Evolutionary conservation across 1,140 invertebrate species (phyloP), one percentile per base, ranked within the genome.

Genomic region (Psilanteris sp.): DNA sequence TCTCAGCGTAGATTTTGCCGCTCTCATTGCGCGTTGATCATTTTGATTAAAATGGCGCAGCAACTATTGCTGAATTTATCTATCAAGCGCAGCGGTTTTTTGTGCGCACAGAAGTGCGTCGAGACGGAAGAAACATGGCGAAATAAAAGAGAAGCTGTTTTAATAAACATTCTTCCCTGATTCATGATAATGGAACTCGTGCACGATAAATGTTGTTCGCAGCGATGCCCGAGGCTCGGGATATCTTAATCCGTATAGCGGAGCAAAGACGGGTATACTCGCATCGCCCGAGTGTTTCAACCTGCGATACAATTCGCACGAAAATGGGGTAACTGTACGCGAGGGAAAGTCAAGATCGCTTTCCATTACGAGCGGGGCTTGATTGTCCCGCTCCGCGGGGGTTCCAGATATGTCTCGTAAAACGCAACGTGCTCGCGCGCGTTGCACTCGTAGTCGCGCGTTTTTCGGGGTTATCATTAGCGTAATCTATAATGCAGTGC

Each of bases 341-440:
- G 43, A 41, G 66, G 66, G 54, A 70, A 70, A 70, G 54, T 70
- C 66, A 52, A 61, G 54, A 59, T 70, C 52, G 36, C 54, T 70
- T 52, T 59, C 54, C 44, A 59, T 50, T 59, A 48, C 16, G 26
- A 24, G 14, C 9, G 9, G 9, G 7, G 16, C 41, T 59, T 52
- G 52, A 50, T 70, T 70, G 32, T 34, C 15, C n/a, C 11, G 14
- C 66, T 34, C 54, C 16, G 26, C 27, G 26, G 64, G 50, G 62
- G 36, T 26, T 10, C 7, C 24, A 32, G 64, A 68, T 57, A 57
- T 41, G 57, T 48, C 43, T 57, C 18, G 29, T 26, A 29, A 31
- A 20, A 46, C 11, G 32, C 24, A 50, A 50, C 61, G 29, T 48
- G 43, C n/a, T 24, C 34, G 7, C 20, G 26, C 20, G 41, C 20